Conservation (phyloP, 37 sponge, comb jelly and placozoan species). For the Hormiphora californensis region DNA sequence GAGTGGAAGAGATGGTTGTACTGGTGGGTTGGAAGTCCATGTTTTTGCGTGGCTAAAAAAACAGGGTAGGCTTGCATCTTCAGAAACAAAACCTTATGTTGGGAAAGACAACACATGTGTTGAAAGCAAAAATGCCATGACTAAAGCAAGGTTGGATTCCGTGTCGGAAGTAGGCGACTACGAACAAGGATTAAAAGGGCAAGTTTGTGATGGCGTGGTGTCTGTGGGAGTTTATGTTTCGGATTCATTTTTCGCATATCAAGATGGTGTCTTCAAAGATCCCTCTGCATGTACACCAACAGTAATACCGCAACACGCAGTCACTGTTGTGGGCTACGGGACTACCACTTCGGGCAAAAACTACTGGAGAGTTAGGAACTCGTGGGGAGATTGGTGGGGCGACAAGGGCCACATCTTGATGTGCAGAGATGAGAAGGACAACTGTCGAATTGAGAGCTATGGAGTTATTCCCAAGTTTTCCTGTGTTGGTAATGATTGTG, state of each 20-base stretch:
- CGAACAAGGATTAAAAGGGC: neutral
- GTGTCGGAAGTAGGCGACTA: neutral
- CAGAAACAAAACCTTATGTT: neutral
- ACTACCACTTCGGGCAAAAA: neutral
- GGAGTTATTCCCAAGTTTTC: neutral
- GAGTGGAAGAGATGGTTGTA: neutral
- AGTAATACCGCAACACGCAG: neutral
- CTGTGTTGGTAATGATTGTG: too few species aligned
- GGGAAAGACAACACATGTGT: neutral
- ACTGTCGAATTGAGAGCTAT: neutral
- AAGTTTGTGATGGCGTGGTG: neutral
- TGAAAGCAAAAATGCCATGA: neutral
- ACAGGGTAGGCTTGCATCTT: neutral
- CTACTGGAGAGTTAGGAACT: conserved; percentile 29
- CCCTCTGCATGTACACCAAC: neutral
- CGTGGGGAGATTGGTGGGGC: neutral
- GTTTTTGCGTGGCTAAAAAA: neutral
- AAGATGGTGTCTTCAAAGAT: neutral
- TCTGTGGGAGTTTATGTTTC: neutral
- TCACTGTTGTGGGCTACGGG: conserved; percentile 8
- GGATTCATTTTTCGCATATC: neutral
- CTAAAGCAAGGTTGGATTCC: neutral
- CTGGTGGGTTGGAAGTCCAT: neutral
- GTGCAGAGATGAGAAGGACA: neutral
- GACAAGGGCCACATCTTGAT: neutral